Evolutionary conservation across 2,888 invertebrate species (phyloP).

Genomic region (Cybosia mesomella): DNA sequence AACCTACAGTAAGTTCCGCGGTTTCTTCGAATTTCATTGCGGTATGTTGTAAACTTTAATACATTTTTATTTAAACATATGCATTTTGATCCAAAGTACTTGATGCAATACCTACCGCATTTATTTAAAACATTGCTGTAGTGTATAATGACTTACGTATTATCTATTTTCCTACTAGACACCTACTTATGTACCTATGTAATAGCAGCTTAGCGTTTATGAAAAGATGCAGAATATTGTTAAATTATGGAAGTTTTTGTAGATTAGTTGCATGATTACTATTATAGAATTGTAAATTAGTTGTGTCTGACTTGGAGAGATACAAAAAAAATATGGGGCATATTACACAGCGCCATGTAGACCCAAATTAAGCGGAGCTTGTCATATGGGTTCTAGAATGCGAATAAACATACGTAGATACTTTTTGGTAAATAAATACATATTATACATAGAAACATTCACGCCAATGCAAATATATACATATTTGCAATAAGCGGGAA

Average conservation of each 20-base stretch:
- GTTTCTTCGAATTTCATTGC: constrained; percentile 12
- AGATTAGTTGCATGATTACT: background rate
- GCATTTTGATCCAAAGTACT: constrained; percentile 8
- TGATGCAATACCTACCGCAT: constrained; percentile 5
- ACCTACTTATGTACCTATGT: background rate
- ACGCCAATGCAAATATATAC: too few species aligned
- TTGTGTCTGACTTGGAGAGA: too few species aligned
- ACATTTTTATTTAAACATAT: constrained; percentile 10
- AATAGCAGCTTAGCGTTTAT: background rate
- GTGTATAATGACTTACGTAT: background rate
- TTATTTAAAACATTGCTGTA: background rate
- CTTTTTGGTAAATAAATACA: too few species aligned
- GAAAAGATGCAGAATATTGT: background rate
- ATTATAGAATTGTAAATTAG: too few species aligned
- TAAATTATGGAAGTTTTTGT: background rate
- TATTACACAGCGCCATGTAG: too few species aligned
- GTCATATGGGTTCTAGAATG: too few species aligned
- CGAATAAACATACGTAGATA: too few species aligned
- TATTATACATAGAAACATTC: too few species aligned
- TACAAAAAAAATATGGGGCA: too few species aligned
- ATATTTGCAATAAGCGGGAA: too few species aligned
- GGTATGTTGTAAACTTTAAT: constrained; percentile 12
- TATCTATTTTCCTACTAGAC: constrained; percentile 5
- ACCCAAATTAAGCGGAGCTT: too few species aligned
- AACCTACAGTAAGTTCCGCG: constrained; percentile 12